Evolutionary conservation across 2,113 vertebrate genomes (phyloP), one percentile per base, ranked within the genome.

Genomic region (Semnornis frantzii): DNA sequence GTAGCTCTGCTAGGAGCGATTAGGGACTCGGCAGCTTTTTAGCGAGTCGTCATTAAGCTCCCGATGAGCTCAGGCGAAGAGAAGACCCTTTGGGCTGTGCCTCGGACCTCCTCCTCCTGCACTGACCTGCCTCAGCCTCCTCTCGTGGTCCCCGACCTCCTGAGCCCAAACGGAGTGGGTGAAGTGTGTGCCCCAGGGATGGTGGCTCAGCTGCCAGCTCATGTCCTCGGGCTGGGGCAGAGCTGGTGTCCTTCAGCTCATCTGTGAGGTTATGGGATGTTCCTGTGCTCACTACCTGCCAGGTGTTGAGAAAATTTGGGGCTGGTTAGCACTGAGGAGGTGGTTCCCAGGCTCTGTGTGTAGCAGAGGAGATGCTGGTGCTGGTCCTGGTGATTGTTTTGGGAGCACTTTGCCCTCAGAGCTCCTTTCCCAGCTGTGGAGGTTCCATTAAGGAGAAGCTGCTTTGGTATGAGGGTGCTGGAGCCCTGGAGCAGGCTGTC

Each of bases 1-100:
- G 91, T 89, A 91, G 91, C 76, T 2, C 0, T 80, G 65, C 78
- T 87, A 54, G 69, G 81, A 91, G 94, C 0, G 88, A 92, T 96
- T 82, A 89, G 91, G 75, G 92, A 59, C 71, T 94, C 34, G 19
- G 89, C 30, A 89, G 85, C 58, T 75, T 89, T 96, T 96, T 60
- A 80, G 83, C 3, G 8, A 55, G 65, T 89, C 87, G 50, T 88
- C 93, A 65, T 96, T 94, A 94, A 81, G 80, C 65, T 92, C 37
- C 69, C 72, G 94, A 95, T 90, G 87, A 94, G 91, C 87, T 93
- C 69, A 74, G 66, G 66, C 6, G 0, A 50, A 50, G 28, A 86
- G 85, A 86, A 44, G 65, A 42, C 54, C 12, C 68, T 94, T 96
- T 82, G 81, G 93, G 64, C 85, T 74, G 75, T 77, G 64, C 79